Conservation (phyloP, 2,113 vertebrate species). For the Papio anubis region DNA sequence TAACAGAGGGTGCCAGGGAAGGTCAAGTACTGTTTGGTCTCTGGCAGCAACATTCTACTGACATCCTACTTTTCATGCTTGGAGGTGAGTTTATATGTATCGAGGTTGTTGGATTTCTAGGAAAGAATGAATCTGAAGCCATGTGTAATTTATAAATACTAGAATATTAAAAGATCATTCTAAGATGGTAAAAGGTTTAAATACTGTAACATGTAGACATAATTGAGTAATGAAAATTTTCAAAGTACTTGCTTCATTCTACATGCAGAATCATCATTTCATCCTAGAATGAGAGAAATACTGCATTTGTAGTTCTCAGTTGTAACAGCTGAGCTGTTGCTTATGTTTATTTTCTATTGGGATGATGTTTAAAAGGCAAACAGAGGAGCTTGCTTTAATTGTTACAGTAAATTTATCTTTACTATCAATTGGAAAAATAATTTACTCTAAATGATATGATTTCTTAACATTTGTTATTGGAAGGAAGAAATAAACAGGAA, state of each 20-base stretch:
- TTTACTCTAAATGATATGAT: neutral
- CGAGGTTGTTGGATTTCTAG: neutral
- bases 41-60: fast-evolving
- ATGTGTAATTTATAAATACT: neutral
- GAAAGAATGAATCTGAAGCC: neutral
- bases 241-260: neutral
- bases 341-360: constrained; percentile 9
- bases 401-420: neutral
- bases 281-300: neutral
- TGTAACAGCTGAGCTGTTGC: neutral
- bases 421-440: neutral
- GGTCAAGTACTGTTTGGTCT: neutral
- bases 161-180: neutral
- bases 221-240: neutral
- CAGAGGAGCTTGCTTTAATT: neutral
- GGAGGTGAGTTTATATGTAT: neutral
- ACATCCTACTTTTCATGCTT: neutral
- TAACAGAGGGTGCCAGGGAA: neutral
- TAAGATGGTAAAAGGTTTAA: neutral
- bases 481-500: neutral
- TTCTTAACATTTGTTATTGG: neutral
- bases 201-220: neutral
- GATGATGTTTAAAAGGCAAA: neutral
- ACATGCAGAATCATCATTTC: neutral
- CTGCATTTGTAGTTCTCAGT: neutral